These are phyloP conservation scores for Orthosia gothica DNA, from an alignment of 2,888 invertebrate genomes.

Conservation along the genomic window DNA sequence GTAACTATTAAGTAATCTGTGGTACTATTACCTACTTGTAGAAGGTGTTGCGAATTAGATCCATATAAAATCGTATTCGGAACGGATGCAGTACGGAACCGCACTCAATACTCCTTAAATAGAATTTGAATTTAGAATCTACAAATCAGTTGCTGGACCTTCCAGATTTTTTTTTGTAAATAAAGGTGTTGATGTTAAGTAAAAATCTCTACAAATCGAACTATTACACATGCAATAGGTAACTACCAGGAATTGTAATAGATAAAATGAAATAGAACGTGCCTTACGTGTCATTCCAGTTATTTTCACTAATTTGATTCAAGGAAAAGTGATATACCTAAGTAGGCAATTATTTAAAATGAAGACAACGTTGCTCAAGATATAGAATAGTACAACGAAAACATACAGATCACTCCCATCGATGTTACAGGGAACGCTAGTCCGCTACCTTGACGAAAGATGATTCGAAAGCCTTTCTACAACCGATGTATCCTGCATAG, in stretches of 20 bases:
- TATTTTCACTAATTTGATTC: conserved; percentile 21
- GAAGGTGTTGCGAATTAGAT: no score
- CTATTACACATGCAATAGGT: conserved; percentile 4
- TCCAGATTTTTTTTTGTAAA: no score
- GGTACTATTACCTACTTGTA: no score
- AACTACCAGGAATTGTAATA: conserved; percentile 14
- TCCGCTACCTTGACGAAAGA: neutral
- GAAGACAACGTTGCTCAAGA: neutral
- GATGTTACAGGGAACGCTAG: neutral
- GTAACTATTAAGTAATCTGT: no score
- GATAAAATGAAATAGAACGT: conserved; percentile 22
- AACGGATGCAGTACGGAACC: no score
- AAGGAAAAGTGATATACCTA: neutral
- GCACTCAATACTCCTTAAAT: no score
- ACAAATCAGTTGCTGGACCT: no score
- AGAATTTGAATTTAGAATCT: no score
- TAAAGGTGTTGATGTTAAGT: no score
- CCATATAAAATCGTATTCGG: no score
- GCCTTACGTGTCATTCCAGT: conserved; percentile 32
- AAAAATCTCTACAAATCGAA: neutral
- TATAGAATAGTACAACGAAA: neutral
- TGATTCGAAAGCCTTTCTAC: neutral
- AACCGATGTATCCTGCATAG: neutral
- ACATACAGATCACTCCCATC: no score
- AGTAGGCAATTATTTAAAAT: neutral